phyloP scores from a whole-genome alignment of 2,888 invertebrate genomes.

The Tetanocera ferruginea region DNA sequence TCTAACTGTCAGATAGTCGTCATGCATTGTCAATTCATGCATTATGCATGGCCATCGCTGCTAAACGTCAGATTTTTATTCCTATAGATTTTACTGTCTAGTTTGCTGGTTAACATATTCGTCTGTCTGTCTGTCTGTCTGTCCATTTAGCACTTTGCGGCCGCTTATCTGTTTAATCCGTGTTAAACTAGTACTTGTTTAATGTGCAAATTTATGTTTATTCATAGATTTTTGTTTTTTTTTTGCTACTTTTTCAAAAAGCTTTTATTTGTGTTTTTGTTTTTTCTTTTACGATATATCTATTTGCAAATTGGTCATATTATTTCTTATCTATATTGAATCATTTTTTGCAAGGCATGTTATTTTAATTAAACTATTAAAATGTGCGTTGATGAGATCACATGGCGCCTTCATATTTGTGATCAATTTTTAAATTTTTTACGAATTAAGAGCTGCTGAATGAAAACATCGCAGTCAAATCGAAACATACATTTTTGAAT shows the following conservation, averaged over 20 bases:
- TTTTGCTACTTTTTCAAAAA: background rate
- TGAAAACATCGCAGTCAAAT: too few relatives aligned
- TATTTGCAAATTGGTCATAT: background rate
- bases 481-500: too few relatives aligned
- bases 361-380: too few relatives aligned
- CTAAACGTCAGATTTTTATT: constrained; percentile 18
- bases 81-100: background rate
- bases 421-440: too few relatives aligned
- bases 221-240: background rate
- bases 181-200: constrained; percentile 18
- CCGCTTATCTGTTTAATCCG: constrained; percentile 13
- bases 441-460: too few relatives aligned
- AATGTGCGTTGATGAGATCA: too few relatives aligned
- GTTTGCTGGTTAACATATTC: background rate
- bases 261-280: background rate
- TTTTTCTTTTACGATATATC: too few relatives aligned
- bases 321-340: background rate
- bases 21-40: constrained; percentile 22
- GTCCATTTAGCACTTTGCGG: background rate
- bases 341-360: background rate
- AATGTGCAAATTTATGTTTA: constrained; percentile 20
- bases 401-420: too few relatives aligned
- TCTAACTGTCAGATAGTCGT: constrained; percentile 37
- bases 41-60: constrained; percentile 13
- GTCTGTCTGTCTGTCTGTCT: background rate